A percentile compares a stretch with the other conserved stretches of the same genome.
These are phyloP conservation scores for Dipodomys ordii DNA, from an alignment of 2,113 vertebrate species.

Conservation along the genomic window DNA sequence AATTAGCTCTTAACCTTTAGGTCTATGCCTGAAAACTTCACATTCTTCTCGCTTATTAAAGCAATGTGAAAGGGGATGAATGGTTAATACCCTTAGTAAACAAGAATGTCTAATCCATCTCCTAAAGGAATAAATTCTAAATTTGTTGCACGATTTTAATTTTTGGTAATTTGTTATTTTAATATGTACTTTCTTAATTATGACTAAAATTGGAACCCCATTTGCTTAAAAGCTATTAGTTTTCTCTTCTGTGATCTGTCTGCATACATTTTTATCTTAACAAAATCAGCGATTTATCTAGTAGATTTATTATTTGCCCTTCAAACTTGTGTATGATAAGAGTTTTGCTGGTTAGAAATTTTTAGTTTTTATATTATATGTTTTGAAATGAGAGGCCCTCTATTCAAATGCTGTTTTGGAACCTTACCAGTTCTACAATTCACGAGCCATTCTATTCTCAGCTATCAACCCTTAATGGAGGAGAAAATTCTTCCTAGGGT, in stretches of 20 bases:
- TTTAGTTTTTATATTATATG: neutral
- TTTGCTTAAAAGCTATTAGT: neutral
- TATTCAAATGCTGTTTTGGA: constrained; percentile 20
- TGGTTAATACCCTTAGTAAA: neutral
- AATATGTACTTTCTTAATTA: neutral
- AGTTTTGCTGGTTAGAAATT: neutral
- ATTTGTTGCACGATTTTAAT: neutral
- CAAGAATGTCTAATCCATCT: neutral
- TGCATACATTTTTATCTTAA: neutral
- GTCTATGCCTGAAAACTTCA: neutral
- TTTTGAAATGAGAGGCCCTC: constrained; percentile 5
- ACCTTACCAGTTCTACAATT: neutral
- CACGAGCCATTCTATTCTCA: neutral
- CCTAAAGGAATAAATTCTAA: neutral
- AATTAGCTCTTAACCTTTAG: too few relatives aligned
- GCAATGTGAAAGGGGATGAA: neutral
- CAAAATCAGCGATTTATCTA: too few relatives aligned
- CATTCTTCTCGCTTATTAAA: neutral
- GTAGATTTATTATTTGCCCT: too few relatives aligned
- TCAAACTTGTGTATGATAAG: too few relatives aligned
- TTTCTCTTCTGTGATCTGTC: constrained; percentile 6
- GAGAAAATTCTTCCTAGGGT: neutral
- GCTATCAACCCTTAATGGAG: neutral
- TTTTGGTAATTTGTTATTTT: constrained; percentile 1
- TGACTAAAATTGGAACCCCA: neutral